Conservation (phyloP, 2,113 vertebrate species). For the Esox niger region DNA sequence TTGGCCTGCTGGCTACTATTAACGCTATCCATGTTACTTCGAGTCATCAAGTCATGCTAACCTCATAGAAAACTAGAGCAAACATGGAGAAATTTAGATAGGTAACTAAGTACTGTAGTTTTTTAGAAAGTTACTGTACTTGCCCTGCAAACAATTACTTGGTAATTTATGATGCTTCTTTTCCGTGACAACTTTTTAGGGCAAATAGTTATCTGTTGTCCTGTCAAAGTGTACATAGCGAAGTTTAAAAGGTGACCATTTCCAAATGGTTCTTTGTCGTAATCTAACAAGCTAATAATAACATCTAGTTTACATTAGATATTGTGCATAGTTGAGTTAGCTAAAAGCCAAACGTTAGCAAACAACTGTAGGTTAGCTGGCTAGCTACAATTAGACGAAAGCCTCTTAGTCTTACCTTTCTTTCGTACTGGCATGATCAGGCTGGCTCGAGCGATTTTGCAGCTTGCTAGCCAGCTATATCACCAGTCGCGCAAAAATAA, state of each 20-base stretch:
- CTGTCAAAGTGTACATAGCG: too few relatives aligned
- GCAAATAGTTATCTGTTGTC: too few relatives aligned
- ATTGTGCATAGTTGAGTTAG: slow-evolving; percentile 35
- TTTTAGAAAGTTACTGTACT: slow-evolving; percentile 32
- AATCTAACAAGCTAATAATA: too few relatives aligned
- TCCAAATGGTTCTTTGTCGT: not conserved
- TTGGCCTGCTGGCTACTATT: too few relatives aligned
- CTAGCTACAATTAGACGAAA: slow-evolving; percentile 22
- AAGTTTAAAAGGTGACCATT: not conserved
- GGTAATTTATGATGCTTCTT: not conserved
- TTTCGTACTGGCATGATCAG: slow-evolving; percentile 86
- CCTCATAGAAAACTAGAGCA: too few relatives aligned
- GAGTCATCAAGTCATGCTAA: too few relatives aligned
- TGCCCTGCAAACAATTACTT: slow-evolving; percentile 58
- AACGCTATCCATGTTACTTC: too few relatives aligned
- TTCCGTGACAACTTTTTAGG: too few relatives aligned
- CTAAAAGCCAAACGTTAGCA: not conserved
- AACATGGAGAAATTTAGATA: not conserved
- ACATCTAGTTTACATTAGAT: slow-evolving; percentile 31
- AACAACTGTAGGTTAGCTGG: not conserved
- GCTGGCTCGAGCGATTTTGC: slow-evolving; percentile 31
- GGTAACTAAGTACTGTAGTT: not conserved
- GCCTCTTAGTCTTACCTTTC: slow-evolving; percentile 85
- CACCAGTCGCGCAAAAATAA: slow-evolving; percentile 9
- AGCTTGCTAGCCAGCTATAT: slow-evolving; percentile 23